A percentile compares a stretch with the other conserved stretches of the same genome.
phyloP scores from a whole-genome alignment of 2,888 invertebrate genomes.

The Celastrina argiolus region DNA sequence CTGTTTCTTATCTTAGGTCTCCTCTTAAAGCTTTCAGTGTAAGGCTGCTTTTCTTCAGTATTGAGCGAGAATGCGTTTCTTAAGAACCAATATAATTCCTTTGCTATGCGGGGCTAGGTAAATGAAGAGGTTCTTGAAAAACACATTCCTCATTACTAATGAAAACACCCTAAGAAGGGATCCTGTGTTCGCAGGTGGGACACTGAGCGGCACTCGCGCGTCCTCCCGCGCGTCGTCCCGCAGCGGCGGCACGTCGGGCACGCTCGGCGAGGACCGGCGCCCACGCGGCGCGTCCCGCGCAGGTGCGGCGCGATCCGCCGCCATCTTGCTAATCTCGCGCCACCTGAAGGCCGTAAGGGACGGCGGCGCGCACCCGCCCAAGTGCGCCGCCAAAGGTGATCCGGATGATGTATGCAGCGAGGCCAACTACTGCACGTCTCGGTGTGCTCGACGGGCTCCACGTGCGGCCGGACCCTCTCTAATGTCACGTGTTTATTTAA shows the following conservation, averaged over 20 bases:
- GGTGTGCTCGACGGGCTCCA: constrained; percentile 49
- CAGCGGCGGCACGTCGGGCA: constrained; percentile 70
- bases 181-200: constrained; percentile 64
- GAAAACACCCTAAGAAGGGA: not conserved
- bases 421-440: constrained; percentile 67
- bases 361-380: constrained; percentile 76
- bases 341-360: constrained; percentile 82
- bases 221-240: constrained; percentile 70
- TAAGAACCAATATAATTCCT: too few relatives aligned
- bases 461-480: constrained; percentile 41
- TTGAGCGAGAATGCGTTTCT: too few relatives aligned
- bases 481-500: constrained; percentile 29
- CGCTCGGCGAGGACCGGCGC: constrained; percentile 59
- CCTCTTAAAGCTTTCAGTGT: too few relatives aligned
- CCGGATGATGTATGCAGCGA: constrained; percentile 74
- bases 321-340: constrained; percentile 96
- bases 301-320: constrained; percentile 95
- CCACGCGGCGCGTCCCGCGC: constrained; percentile 86
- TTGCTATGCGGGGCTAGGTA: too few relatives aligned
- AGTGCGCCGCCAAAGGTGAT: constrained; percentile 79
- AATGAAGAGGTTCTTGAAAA: too few relatives aligned
- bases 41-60: too few relatives aligned
- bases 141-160: too few relatives aligned
- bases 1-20: too few relatives aligned
- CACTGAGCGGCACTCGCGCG: constrained; percentile 73